Percentiles rank a stretch among this genome's conserved stretches.
These are phyloP conservation scores for Fundulus diaphanus DNA, from an alignment of 2,797 vertebrate genomes.

Conservation along the genomic window DNA sequence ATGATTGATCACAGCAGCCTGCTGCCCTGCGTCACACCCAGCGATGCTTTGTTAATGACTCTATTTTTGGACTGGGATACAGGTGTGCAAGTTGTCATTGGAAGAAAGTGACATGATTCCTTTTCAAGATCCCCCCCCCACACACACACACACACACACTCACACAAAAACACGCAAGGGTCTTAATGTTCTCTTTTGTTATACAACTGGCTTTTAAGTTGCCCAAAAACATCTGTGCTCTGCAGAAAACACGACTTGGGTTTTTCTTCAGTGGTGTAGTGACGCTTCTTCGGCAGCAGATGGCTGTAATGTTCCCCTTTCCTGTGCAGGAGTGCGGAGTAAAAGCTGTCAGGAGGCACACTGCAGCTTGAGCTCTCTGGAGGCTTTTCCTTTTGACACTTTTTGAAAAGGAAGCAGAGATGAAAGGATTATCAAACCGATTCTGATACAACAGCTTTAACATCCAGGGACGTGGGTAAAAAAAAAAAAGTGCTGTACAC, in stretches of 20 bases:
- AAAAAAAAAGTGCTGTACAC: constrained; percentile 29
- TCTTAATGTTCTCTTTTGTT: constrained; percentile 11
- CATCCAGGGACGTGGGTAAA: constrained; percentile 29
- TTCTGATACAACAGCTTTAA: constrained; percentile 2
- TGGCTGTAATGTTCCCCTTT: constrained; percentile 55
- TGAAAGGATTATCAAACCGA: constrained; percentile 32
- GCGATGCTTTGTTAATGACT: constrained; percentile 50
- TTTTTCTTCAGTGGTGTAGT: constrained; percentile 45
- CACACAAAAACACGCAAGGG: no score
- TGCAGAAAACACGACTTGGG: neutral
- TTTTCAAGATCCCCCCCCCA: neutral
- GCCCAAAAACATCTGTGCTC: neutral
- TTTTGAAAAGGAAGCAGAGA: constrained; percentile 40
- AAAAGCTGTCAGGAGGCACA: constrained; percentile 20
- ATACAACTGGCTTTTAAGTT: constrained; percentile 13
- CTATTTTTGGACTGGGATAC: constrained; percentile 55
- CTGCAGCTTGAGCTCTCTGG: constrained; percentile 32
- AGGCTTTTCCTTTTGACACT: constrained; percentile 29
- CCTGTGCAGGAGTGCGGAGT: constrained; percentile 2
- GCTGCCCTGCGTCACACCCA: constrained; percentile 55
- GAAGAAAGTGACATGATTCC: constrained; percentile 19
- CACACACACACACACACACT: no score
- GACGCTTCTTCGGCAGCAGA: constrained; percentile 63
- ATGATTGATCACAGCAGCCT: constrained; percentile 58
- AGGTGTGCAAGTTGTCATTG: constrained; percentile 33